Evolutionary conservation across 1,140 invertebrate genomes (phyloP).

Genomic region (Drosophila seguyi): DNA sequence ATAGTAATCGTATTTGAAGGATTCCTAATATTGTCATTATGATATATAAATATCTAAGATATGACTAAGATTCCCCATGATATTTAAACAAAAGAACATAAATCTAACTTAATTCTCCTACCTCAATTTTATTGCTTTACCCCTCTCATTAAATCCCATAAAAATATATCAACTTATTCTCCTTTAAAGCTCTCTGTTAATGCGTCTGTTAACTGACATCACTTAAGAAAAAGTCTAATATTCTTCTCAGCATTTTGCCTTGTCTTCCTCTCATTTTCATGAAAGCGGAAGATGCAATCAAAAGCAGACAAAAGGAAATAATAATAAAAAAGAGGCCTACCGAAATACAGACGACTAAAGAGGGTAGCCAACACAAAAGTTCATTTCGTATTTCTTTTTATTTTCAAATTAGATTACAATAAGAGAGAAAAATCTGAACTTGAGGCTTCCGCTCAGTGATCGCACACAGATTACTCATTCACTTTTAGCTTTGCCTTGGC

Average conservation of each 20-base stretch:
- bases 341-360: slow-evolving; percentile 17
- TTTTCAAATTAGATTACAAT: slow-evolving; percentile 74
- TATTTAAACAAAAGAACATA: too few species aligned
- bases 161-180: neutral
- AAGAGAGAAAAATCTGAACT: slow-evolving; percentile 44
- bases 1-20: too few species aligned
- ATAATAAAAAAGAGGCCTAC: slow-evolving; percentile 39
- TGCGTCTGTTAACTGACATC: neutral
- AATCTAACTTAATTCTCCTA: neutral
- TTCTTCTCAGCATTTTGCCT: slow-evolving; percentile 2
- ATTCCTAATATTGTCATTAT: too few species aligned
- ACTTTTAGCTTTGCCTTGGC: neutral
- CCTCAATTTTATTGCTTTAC: neutral
- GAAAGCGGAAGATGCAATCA: slow-evolving; percentile 58
- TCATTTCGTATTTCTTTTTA: slow-evolving; percentile 53
- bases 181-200: neutral
- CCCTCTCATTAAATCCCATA: too few species aligned
- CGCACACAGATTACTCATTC: slow-evolving; percentile 24
- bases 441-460: slow-evolving; percentile 39
- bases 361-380: slow-evolving; percentile 31
- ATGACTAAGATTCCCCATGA: too few species aligned
- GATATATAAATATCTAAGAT: too few species aligned
- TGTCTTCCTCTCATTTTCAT: slow-evolving; percentile 20
- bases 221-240: neutral
- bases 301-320: slow-evolving; percentile 47